Percentiles rank a stretch among this genome's conserved stretches.
These are phyloP conservation scores for Euspilapteryx auroguttella DNA, from an alignment of 2,888 invertebrate genomes.

Conservation along the genomic window DNA sequence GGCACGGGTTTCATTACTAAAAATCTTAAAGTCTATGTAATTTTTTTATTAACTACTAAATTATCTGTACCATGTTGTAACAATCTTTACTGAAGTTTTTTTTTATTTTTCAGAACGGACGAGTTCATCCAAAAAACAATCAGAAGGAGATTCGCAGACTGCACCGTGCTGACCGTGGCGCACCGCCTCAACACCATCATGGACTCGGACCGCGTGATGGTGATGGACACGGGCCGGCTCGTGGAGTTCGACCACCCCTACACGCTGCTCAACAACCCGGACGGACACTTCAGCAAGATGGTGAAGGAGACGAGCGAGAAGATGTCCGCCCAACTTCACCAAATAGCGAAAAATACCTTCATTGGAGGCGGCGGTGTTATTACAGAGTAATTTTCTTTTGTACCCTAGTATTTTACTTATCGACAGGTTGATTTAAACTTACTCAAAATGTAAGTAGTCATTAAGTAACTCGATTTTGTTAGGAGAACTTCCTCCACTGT, in stretches of 20 bases:
- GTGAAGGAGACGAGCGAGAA: conserved; percentile 68
- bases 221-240: conserved; percentile 80
- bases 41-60: too few species aligned
- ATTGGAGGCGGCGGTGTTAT: conserved; percentile 33
- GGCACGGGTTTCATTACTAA: too few species aligned
- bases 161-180: conserved; percentile 89
- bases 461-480: too few species aligned
- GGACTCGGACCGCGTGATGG: conserved; percentile 87
- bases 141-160: conserved; percentile 74
- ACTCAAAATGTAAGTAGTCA: too few species aligned
- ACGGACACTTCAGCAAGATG: conserved; percentile 69
- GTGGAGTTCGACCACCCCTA: conserved; percentile 75
- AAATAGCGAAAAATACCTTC: conserved; percentile 47
- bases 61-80: too few species aligned
- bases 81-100: too few species aligned
- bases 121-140: conserved; percentile 84
- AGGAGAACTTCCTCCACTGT: too few species aligned
- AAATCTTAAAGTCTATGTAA: too few species aligned
- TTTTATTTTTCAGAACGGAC: conserved; percentile 66
- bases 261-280: conserved; percentile 60
- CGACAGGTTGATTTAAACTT: too few species aligned
- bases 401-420: too few species aligned
- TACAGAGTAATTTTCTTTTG: conserved; percentile 17
- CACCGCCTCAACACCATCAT: conserved; percentile 91
- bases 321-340: conserved; percentile 44